phyloP scores from a whole-genome alignment of 1,140 invertebrate genomes.

The Pogonus chalceus region DNA sequence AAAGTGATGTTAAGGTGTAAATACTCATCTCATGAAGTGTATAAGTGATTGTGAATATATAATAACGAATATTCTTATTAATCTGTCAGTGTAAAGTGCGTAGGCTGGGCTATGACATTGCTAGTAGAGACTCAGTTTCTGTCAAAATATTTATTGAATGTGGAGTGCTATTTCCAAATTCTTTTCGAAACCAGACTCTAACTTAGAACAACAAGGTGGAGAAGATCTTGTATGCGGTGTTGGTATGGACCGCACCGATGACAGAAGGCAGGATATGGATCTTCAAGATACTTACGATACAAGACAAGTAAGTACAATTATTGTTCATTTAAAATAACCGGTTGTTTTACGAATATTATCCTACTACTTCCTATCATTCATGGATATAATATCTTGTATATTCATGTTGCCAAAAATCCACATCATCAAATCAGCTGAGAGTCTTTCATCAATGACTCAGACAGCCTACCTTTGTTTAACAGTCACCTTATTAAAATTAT shows the following conservation, averaged over 20 bases:
- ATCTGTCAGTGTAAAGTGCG: background rate
- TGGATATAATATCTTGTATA: background rate
- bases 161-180: background rate
- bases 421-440: background rate
- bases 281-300: slow-evolving; percentile 1
- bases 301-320: background rate
- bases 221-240: background rate
- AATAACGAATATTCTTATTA: background rate
- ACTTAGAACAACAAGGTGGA: background rate
- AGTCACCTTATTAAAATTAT: too few relatives aligned
- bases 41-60: background rate
- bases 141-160: slow-evolving; percentile 3
- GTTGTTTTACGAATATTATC: background rate
- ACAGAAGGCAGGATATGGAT: background rate
- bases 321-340: background rate
- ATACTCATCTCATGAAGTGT: background rate
- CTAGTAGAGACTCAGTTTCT: background rate
- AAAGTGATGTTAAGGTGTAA: slow-evolving; percentile 1
- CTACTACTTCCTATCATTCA: background rate
- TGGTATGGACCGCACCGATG: background rate
- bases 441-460: background rate
- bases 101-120: slow-evolving; percentile 4
- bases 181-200: background rate
- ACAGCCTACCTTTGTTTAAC: background rate
- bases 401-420: background rate